phyloP scores from a whole-genome alignment of 2,888 invertebrate species.

The Norana najaformis region DNA sequence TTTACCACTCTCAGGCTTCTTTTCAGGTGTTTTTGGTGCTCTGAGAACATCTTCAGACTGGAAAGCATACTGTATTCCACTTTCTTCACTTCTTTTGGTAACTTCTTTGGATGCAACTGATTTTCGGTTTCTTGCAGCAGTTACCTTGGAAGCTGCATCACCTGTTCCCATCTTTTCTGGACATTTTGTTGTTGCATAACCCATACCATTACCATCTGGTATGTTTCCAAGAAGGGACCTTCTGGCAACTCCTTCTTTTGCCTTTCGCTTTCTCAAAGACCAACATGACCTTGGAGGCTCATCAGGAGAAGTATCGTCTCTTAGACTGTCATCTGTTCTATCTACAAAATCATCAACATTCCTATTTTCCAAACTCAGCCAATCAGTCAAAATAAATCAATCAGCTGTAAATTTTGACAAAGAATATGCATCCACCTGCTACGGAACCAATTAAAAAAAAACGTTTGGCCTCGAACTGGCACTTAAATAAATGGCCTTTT shows the following conservation, averaged over 20 bases:
- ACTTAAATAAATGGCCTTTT: too few relatives aligned
- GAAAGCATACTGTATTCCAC: background rate
- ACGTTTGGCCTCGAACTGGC: too few relatives aligned
- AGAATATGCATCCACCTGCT: too few relatives aligned
- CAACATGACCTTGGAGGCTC: background rate
- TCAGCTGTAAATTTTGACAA: too few relatives aligned
- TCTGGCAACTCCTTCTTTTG: background rate
- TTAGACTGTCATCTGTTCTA: background rate
- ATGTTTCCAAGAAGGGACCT: background rate
- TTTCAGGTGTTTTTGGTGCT: background rate
- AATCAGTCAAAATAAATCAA: too few relatives aligned
- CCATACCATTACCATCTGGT: background rate
- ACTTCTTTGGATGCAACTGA: background rate
- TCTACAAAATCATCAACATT: too few relatives aligned
- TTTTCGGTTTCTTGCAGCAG: background rate
- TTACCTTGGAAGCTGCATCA: background rate
- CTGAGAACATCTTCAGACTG: background rate
- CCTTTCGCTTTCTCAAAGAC: background rate
- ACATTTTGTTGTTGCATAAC: background rate
- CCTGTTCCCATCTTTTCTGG: background rate
- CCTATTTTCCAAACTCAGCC: too few relatives aligned
- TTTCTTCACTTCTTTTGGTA: background rate
- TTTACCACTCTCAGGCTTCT: background rate
- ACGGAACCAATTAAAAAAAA: too few relatives aligned
- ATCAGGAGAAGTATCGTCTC: background rate